phyloP scores from a whole-genome alignment of 2,113 vertebrate genomes.

The Apus apus region DNA sequence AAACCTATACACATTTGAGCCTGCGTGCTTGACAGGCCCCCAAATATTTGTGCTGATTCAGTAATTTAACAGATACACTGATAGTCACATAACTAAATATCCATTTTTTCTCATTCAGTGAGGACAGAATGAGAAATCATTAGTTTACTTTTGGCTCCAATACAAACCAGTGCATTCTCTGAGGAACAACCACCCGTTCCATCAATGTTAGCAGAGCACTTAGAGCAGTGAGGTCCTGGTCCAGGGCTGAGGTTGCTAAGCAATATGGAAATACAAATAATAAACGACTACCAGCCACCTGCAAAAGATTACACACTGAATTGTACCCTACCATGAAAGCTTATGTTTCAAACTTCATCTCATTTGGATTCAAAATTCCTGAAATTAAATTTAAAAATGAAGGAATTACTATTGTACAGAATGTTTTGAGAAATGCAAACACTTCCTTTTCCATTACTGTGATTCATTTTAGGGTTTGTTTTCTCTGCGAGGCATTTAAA shows the following conservation, averaged over 20 bases:
- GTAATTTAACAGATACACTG: not conserved
- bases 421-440: conserved; percentile 28
- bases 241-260: conserved; percentile 55
- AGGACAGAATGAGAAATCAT: conserved; percentile 24
- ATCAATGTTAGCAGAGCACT: not conserved
- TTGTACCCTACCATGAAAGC: conserved; percentile 1
- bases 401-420: not conserved
- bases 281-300: conserved; percentile 45
- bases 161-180: not conserved
- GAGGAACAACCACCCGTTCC: not conserved
- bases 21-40: not conserved
- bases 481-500: not conserved
- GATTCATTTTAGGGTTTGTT: conserved; percentile 6
- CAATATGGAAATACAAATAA: conserved; percentile 68
- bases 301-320: conserved; percentile 36
- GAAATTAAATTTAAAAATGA: conserved; percentile 22
- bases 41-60: conserved; percentile 21
- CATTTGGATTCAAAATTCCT: conserved; percentile 25
- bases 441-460: not conserved
- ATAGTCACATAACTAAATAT: not conserved
- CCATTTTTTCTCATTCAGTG: not conserved
- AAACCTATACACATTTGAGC: not conserved
- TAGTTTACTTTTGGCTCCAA: not conserved
- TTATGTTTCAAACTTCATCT: not conserved
- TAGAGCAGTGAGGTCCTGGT: not conserved